Base-by-base conservation (phyloP, 2,888 invertebrate genomes). In the Stenodera caucasica region DNA sequence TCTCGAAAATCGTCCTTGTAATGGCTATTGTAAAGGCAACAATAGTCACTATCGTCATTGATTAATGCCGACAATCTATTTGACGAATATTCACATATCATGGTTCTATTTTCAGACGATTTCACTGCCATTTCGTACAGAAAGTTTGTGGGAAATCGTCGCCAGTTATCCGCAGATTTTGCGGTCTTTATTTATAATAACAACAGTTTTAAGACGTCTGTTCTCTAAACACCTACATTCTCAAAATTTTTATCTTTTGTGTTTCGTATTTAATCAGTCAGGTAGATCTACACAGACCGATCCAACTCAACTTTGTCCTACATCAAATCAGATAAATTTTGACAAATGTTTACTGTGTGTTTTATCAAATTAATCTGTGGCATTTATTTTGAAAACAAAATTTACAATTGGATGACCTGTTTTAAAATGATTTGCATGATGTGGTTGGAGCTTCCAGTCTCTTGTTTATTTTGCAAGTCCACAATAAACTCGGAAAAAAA, bases 241-340 rank as follows among this genome's bases (percentile, higher is more conserved):
- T 11, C 14, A 35, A n/a, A 18, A 21, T 11, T 45, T 45, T 9
- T 45, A 45, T 45, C 45, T 45, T 6, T 26, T 6, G 26, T n/a
- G n/a, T n/a, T n/a, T n/a, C n/a, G n/a, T 0, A 45, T 21, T 45
- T 45, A 11, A 45, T 45, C 45, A 21, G 45, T 45, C 45, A 45
- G 45, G 45, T 45, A 45, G 12, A 45, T 45, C 40, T 45, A 15
- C 11, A 11, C 26, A 26, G 37, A 15, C 37, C 37, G 18, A 40
- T 40, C 15, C 9, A 18, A n/a, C n/a, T n/a, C 37, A 18, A 18
- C 37, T 21, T 9, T 45, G 45, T 45, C 21, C 45, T 18, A 45
- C 45, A 45, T 45, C 21, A 45, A 45, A 45, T 45, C 45, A 45
- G 45, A 45, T 45, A 45, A 45, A 45, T 45, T 45, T 45, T n/a